These are phyloP conservation scores for Andinoacara biseriatus DNA, from an alignment of 2,113 vertebrate species.

Conservation along the genomic window DNA sequence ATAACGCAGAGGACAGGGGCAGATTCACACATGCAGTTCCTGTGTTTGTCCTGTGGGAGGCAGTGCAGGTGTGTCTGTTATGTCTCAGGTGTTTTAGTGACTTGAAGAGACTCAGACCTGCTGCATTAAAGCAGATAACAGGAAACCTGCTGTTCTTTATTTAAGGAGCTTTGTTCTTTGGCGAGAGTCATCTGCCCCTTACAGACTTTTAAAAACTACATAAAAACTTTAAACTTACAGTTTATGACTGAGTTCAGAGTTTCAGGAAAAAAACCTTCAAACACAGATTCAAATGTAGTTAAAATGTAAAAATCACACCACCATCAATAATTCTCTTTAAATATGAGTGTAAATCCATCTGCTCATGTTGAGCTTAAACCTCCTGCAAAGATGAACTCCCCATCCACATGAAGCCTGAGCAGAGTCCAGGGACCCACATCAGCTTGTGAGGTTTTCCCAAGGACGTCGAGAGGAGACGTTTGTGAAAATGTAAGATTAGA, in stretches of 20 bases:
- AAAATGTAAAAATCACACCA: too few species aligned
- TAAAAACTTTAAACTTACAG: too few species aligned
- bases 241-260: too few species aligned
- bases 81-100: conserved; percentile 5
- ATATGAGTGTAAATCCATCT: too few species aligned
- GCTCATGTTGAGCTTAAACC: too few species aligned
- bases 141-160: conserved; percentile 9
- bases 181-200: background rate
- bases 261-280: too few species aligned
- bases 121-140: conserved; percentile 44
- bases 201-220: background rate
- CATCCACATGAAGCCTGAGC: too few species aligned
- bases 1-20: too few species aligned
- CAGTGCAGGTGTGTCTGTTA: background rate
- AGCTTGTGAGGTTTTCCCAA: background rate
- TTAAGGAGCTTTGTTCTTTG: conserved; percentile 9
- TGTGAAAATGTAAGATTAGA: background rate
- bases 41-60: background rate
- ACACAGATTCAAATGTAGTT: too few species aligned
- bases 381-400: too few species aligned
- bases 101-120: conserved; percentile 24
- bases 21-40: background rate
- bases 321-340: too few species aligned
- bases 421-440: too few species aligned
- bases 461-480: background rate